Evolutionary conservation across 2,113 vertebrate species (phyloP), one percentile per base, ranked within the genome.

Genomic region (Callaeas wilsoni): DNA sequence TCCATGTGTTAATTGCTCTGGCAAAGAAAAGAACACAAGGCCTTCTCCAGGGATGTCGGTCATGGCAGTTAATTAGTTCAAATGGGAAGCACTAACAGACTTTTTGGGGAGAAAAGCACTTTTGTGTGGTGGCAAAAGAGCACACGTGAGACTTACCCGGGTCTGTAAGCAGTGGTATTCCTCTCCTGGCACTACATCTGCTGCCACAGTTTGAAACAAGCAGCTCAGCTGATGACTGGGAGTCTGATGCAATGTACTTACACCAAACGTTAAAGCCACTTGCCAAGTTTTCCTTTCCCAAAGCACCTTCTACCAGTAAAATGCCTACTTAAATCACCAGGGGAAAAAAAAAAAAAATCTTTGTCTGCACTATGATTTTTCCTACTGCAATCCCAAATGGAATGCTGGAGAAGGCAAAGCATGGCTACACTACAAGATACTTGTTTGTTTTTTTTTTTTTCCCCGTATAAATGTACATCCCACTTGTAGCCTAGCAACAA

Each of bases 401-500:
- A 95, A 88, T 0, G 12, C 46, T 70, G 42, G 62, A 64, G 55
- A 71, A 69, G 50, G 67, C 53, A 90, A 91, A 96, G 74, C 64
- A 69, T 14, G 55, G 74, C 65, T 82, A 74, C 60, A 46, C 52
- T 26, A 56, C 50, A 67, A 89, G 88, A 82, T 42, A n/a, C 27
- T 87, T 62, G 27, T 20, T 65, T 52, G 57, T 74, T 56, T 79
- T 73, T 35, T 56, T 64, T 77, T 46, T 67, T 74, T 96, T 70
- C 85, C 55, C 18, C 93, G 76, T 87, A 86, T 90, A 91, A 90
- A 76, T 87, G 89, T 77, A 89, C 52, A 44, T 90, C 88, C 96
- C 4, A 63, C 59, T 86, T 89, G 96, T 94, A 97, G 88, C 97
- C 96, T 97, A 97, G 97, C 97, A 97, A 97, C 97, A 97, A 91